Conservation (phyloP, 2,888 invertebrate genomes). For the Synergus japonicus region DNA sequence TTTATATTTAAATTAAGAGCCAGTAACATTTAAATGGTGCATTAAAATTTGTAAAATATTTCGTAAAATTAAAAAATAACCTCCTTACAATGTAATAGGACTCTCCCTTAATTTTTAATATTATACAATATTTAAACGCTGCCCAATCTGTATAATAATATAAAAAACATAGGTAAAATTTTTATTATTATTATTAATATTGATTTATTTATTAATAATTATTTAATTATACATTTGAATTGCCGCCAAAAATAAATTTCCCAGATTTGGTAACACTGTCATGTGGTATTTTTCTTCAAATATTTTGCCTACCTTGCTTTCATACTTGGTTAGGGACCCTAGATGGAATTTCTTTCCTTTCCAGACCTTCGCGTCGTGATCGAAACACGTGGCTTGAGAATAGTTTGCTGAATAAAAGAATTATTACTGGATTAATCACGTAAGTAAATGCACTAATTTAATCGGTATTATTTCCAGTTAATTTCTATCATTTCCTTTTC, state of each 20-base stretch:
- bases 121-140: too few relatives aligned
- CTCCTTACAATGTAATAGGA: too few relatives aligned
- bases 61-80: too few relatives aligned
- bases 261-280: neutral
- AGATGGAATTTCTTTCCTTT: constrained; percentile 19
- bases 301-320: neutral
- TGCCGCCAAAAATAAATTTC: neutral
- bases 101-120: too few relatives aligned
- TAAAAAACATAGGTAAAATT: too few relatives aligned
- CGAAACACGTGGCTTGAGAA: constrained; percentile 71
- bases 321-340: constrained; percentile 2
- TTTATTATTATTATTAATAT: too few relatives aligned
- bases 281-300: neutral
- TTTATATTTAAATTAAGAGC: too few relatives aligned
- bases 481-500: neutral
- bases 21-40: too few relatives aligned
- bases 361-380: constrained; percentile 32
- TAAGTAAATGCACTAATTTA: constrained; percentile 43
- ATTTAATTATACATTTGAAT: too few relatives aligned
- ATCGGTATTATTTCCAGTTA: neutral
- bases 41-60: too few relatives aligned
- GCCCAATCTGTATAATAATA: too few relatives aligned
- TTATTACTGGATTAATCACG: constrained; percentile 60
- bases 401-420: constrained; percentile 66
- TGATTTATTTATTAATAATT: too few relatives aligned